Evolutionary conservation across 2,797 vertebrate species (phyloP).

Genomic region (Sphenopsis melanotis): DNA sequence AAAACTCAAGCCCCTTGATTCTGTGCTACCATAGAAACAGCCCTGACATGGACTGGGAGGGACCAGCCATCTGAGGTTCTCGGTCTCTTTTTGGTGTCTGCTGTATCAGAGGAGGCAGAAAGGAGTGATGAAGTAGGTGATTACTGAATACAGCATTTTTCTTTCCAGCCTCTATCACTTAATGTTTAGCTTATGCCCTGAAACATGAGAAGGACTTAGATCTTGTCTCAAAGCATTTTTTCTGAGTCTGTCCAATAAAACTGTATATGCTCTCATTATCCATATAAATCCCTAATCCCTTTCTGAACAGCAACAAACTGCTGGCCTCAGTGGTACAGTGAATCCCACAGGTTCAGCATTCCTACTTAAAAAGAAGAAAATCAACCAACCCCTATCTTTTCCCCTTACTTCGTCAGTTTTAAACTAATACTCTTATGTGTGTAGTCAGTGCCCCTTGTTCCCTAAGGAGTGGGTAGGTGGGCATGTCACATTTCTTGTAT

Average conservation of each 20-base stretch:
- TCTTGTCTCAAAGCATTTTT: constrained; percentile 35
- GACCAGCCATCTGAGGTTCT: not conserved
- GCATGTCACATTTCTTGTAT: not conserved
- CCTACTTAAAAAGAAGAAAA: not conserved
- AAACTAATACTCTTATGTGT: not conserved
- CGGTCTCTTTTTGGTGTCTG: rapidly evolving
- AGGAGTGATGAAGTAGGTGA: not conserved
- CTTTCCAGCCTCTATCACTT: constrained; percentile 27
- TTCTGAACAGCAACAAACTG: constrained; percentile 1
- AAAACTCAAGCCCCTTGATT: not conserved
- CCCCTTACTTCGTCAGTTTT: not conserved
- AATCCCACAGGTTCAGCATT: not conserved
- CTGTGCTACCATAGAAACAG: not conserved
- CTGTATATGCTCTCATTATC: constrained; percentile 19
- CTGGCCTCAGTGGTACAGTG: not conserved
- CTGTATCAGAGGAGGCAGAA: not conserved
- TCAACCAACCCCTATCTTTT: not conserved
- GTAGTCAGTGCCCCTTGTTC: not conserved
- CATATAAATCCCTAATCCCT: not conserved
- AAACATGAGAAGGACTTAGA: constrained; percentile 47
- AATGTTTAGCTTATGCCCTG: constrained; percentile 21
- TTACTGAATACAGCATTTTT: not conserved
- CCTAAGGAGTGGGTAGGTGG: not conserved
- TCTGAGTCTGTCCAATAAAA: not conserved
- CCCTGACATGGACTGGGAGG: not conserved